Base-by-base conservation (phyloP, 2,888 invertebrate species). In the Erynnis tages region DNA sequence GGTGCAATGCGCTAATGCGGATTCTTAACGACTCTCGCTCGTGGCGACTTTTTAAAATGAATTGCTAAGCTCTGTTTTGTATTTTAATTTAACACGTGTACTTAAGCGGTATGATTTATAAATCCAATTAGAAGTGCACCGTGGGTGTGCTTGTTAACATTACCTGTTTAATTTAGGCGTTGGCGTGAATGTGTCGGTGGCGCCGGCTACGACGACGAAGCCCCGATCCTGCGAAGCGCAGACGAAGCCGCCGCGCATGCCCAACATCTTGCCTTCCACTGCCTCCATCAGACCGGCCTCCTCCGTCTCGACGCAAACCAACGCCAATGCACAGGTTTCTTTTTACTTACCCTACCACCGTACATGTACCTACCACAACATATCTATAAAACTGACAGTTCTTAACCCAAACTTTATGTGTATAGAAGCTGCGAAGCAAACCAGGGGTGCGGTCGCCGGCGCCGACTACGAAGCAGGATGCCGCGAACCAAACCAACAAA, bases 301-400 rank as follows among this genome's bases (percentile, higher is more conserved):
- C 62, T 95, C 95, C 0, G 96, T 96, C 7, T 96, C 96, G 4
- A 96, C 96, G 0, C 96, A 96, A 79, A 96, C 96, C 17, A 84
- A 66, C 53, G 71, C 85, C 4, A 91, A 90, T 44, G 48, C 40
- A 0, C 92, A 92, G 70, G 80, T 91, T n/a, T n/a, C n/a, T n/a
- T n/a, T 5, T 4, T 35, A 11, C 2, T 37, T 37, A n/a, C 5
- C 4, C 10, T 16, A 21, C 6, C 4, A 2, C n/a, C n/a, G n/a
- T n/a, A n/a, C n/a, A n/a, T n/a, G n/a, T n/a, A n/a, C n/a, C n/a
- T n/a, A n/a, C n/a, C n/a, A n/a, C n/a, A n/a, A n/a, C n/a, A n/a
- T n/a, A n/a, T n/a, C n/a, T n/a, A n/a, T n/a, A n/a, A n/a, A n/a
- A n/a, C n/a, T n/a, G n/a, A n/a, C n/a, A n/a, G n/a, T n/a, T n/a